phyloP scores from a whole-genome alignment of 2,113 vertebrate genomes.

The Ramphastos sulfuratus region DNA sequence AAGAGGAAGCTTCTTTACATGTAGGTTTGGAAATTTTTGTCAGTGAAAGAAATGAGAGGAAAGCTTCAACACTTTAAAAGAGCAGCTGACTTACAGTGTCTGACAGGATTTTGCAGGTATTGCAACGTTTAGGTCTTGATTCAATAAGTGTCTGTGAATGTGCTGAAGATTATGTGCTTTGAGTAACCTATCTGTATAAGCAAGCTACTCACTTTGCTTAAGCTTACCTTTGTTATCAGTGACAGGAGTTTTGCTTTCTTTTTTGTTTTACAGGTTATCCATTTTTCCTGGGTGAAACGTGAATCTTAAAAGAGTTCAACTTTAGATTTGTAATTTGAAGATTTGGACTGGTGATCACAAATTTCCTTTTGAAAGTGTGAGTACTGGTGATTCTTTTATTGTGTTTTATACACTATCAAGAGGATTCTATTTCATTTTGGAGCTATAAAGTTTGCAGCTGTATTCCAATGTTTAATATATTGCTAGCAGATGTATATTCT shows the following conservation, averaged over 20 bases:
- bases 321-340: neutral
- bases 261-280: neutral
- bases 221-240: neutral
- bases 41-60: neutral
- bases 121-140: neutral
- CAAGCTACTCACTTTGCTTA: neutral
- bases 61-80: neutral
- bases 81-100: neutral
- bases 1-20: neutral
- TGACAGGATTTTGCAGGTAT: neutral
- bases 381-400: neutral
- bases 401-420: neutral
- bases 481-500: neutral
- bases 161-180: neutral
- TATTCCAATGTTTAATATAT: neutral
- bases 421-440: neutral
- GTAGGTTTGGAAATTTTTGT: neutral
- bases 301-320: neutral
- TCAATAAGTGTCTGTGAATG: neutral
- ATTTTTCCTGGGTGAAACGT: neutral
- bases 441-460: neutral
- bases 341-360: neutral
- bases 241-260: neutral
- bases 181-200: neutral
- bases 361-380: neutral